These are phyloP conservation scores for Rissa tridactyla DNA, from an alignment of 2,113 vertebrate genomes.

Conservation along the genomic window DNA sequence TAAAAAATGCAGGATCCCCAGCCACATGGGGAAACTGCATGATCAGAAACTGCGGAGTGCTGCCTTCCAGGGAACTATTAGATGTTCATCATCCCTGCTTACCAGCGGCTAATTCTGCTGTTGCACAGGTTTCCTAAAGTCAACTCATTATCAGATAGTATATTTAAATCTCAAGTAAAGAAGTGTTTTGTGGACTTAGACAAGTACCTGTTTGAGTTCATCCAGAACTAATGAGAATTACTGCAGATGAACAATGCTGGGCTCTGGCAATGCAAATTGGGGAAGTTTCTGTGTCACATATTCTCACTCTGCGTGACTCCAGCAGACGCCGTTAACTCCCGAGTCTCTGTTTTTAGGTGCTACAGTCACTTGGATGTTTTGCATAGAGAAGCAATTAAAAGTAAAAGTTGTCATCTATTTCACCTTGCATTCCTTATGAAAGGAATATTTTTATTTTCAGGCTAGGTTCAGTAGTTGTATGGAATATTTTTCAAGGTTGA, in stretches of 20 bases:
- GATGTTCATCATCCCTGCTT: background rate
- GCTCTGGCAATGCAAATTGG: background rate
- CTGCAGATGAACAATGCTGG: background rate
- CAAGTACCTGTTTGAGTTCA: background rate
- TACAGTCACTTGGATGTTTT: background rate
- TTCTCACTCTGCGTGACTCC: background rate
- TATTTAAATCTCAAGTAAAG: background rate
- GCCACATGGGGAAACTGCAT: background rate
- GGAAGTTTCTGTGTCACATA: background rate
- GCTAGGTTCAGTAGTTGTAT: background rate
- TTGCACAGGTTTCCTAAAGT: background rate
- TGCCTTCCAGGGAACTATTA: background rate
- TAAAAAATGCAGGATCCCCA: background rate
- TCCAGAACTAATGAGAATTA: background rate
- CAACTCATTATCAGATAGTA: background rate
- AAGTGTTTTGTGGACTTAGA: background rate
- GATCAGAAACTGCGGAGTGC: background rate
- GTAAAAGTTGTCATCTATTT: background rate
- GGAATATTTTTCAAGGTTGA: background rate
- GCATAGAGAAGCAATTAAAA: background rate
- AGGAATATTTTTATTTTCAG: background rate
- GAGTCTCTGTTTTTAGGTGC: background rate
- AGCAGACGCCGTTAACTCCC: background rate
- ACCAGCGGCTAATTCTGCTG: rapidly evolving
- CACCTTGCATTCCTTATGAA: background rate